Evolutionary conservation across 92 coral and sea anemone species (phyloP).

Genomic region (Epizoanthus illoricatus): DNA sequence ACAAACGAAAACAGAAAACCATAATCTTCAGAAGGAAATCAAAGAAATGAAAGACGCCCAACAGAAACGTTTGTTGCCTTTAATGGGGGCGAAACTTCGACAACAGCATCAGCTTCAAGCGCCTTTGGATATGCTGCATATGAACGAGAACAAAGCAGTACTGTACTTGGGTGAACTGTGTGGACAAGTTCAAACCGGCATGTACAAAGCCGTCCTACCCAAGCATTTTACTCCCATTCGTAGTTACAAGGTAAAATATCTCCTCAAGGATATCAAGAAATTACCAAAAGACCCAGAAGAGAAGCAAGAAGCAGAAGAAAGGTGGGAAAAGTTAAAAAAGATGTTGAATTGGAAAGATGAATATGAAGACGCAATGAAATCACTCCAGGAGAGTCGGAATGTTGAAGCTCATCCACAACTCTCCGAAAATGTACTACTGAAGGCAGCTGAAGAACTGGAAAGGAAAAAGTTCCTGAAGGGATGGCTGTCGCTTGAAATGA

Average conservation of each 20-base stretch:
- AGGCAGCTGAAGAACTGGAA: conserved; percentile 18
- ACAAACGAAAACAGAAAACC: conserved; percentile 44
- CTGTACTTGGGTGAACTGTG: conserved; percentile 25
- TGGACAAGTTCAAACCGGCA: conserved; percentile 18
- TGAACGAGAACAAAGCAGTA: conserved; percentile 23
- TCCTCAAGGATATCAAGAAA: conserved; percentile 44
- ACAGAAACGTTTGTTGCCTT: background rate
- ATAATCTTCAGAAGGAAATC: conserved; percentile 29
- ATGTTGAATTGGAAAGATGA: conserved; percentile 45
- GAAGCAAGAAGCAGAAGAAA: conserved; percentile 23
- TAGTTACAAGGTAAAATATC: conserved; percentile 33
- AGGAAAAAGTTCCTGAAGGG: conserved; percentile 36
- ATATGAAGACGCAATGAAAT: conserved; percentile 38
- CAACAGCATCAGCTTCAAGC: background rate
- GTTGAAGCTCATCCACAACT: conserved; percentile 40
- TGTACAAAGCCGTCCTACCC: conserved; percentile 50
- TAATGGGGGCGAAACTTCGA: background rate
- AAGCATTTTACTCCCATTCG: conserved; percentile 31
- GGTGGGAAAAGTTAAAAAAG: conserved; percentile 44
- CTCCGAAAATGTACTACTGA: background rate
- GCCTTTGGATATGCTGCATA: no score
- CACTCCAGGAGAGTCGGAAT: conserved; percentile 44
- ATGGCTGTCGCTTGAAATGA: conserved; percentile 44
- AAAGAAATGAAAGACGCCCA: conserved; percentile 23
- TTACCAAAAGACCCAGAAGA: conserved; percentile 38